Conservation (phyloP, 37 sponge, comb jelly and placozoan genomes). For the Lycopodina hypogea region DNA sequence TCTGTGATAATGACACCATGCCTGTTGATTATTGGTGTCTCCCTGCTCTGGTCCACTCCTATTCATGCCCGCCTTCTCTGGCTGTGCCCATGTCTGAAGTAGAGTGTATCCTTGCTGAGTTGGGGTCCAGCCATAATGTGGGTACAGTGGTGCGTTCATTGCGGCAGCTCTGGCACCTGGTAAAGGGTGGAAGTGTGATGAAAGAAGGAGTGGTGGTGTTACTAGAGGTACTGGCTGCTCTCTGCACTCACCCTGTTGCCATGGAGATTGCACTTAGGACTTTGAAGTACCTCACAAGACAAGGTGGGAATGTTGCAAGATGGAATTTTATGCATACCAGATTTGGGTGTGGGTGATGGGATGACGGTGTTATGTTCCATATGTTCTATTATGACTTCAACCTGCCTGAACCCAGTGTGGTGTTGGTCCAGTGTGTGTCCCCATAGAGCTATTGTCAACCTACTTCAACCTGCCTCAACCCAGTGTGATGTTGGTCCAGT, state of each 20-base stretch:
- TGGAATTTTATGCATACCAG: neutral
- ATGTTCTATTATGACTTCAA: neutral
- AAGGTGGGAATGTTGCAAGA: slow-evolving; percentile 5
- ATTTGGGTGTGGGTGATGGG: neutral
- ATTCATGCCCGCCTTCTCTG: slow-evolving; percentile 21
- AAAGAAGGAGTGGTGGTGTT: neutral
- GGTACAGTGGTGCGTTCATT: neutral
- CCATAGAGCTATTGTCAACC: neutral
- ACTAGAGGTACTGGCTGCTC: neutral
- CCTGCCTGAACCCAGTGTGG: too few species aligned
- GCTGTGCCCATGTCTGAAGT: neutral
- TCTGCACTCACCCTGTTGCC: neutral
- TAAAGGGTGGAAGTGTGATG: neutral
- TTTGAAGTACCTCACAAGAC: slow-evolving; percentile 21
- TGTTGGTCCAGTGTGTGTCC: too few species aligned
- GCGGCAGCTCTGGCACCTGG: neutral
- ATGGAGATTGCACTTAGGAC: neutral
- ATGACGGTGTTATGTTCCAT: neutral
- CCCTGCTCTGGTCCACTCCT: neutral
- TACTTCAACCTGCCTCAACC: neutral
- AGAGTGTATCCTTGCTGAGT: neutral
- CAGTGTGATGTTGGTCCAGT: too few species aligned
- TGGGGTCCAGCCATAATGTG: neutral
- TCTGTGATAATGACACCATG: too few species aligned
- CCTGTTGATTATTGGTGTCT: neutral